Conservation (phyloP, 1,140 invertebrate genomes). For the Babylonia areolata region DNA sequence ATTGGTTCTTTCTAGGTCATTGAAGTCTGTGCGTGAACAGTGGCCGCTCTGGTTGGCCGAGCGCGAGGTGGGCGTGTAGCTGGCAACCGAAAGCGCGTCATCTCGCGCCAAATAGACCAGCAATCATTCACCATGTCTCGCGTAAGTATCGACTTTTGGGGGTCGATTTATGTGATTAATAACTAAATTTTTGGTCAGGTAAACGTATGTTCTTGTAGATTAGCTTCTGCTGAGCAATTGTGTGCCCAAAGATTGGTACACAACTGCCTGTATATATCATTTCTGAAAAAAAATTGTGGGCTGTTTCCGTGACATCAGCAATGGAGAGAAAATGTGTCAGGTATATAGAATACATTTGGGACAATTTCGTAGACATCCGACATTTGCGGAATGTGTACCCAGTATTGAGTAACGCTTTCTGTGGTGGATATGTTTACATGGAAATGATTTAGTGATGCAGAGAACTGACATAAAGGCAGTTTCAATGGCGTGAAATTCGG, state of each 20-base stretch:
- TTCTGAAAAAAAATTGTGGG: constrained; percentile 25
- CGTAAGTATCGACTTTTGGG: constrained; percentile 23
- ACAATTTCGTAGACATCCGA: background rate
- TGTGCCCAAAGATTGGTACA: background rate
- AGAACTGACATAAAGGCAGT: too few relatives aligned
- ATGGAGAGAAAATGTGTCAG: constrained; percentile 1
- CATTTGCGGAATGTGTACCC: background rate
- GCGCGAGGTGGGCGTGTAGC: constrained; percentile 50
- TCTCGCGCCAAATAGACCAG: constrained; percentile 67
- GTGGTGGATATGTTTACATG: background rate
- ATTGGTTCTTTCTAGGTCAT: constrained; percentile 46
- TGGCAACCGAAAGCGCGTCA: constrained; percentile 53
- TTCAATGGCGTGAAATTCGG: background rate
- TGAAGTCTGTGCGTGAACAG: constrained; percentile 33
- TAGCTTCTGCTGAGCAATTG: background rate
- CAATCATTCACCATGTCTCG: constrained; percentile 21
- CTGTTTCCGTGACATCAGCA: constrained; percentile 33
- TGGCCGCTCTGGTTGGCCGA: constrained; percentile 54
- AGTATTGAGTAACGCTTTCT: background rate
- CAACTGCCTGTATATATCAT: background rate
- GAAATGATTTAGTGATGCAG: too few relatives aligned
- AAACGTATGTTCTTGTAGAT: background rate
- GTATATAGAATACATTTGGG: background rate
- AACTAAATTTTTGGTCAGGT: background rate
- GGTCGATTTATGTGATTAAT: background rate